Conservation (phyloP, 2,888 invertebrate genomes). For the Scaptomyza tumidula region DNA sequence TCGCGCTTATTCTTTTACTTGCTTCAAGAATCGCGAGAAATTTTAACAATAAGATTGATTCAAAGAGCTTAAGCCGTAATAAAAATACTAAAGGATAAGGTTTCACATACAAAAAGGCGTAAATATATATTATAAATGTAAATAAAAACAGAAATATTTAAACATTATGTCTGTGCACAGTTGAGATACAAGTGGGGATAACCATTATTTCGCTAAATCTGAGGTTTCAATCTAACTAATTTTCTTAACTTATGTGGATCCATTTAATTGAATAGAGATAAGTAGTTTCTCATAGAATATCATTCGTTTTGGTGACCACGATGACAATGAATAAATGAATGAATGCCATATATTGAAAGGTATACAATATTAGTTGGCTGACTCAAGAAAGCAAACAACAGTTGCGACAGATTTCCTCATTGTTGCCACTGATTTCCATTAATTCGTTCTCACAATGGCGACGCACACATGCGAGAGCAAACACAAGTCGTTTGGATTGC, state of each 20-base stretch:
- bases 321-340: slow-evolving; percentile 7
- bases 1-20: slow-evolving; percentile 13
- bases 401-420: slow-evolving; percentile 14
- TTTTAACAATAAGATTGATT: slow-evolving; percentile 20
- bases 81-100: slow-evolving; percentile 12
- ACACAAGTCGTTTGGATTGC: slow-evolving; percentile 18
- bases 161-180: slow-evolving; percentile 45
- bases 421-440: slow-evolving; percentile 31
- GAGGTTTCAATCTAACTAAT: background rate
- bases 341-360: background rate
- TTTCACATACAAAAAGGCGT: slow-evolving; percentile 33
- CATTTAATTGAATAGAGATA: background rate
- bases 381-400: slow-evolving; percentile 5
- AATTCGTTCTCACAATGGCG: slow-evolving; percentile 29
- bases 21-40: slow-evolving; percentile 8
- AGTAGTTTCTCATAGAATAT: background rate
- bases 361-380: slow-evolving; percentile 20
- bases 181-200: slow-evolving; percentile 26
- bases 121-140: slow-evolving; percentile 38
- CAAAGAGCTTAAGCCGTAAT: slow-evolving; percentile 26
- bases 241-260: background rate
- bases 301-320: background rate
- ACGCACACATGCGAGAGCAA: slow-evolving; percentile 36
- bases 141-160: slow-evolving; percentile 1
- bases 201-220: background rate